These are phyloP conservation scores for Leptocoma aspasia DNA, from an alignment of 2,113 vertebrate genomes.

Conservation along the genomic window DNA sequence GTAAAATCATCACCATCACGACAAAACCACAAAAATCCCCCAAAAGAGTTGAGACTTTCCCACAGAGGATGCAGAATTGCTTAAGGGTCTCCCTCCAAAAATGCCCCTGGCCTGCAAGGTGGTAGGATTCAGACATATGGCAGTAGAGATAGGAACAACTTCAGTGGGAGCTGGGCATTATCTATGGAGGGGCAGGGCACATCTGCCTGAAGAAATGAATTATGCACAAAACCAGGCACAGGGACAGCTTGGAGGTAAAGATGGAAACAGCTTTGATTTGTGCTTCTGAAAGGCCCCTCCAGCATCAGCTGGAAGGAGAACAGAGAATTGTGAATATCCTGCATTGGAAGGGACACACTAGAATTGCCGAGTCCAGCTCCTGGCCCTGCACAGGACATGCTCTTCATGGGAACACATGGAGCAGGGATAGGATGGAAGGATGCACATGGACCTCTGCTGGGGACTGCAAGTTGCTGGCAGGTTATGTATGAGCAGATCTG, in stretches of 20 bases:
- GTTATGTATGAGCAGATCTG: rapidly evolving
- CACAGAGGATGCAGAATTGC: background rate
- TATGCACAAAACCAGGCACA: background rate
- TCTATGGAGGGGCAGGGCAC: background rate
- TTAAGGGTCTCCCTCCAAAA: background rate
- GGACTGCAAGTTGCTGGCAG: background rate
- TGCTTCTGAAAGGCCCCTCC: background rate
- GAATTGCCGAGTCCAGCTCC: background rate
- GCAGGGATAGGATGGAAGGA: background rate
- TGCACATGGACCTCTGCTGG: background rate
- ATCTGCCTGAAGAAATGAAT: background rate
- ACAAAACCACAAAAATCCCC: background rate
- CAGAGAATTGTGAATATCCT: background rate
- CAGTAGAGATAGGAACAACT: background rate
- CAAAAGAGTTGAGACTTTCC: background rate
- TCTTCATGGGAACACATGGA: background rate
- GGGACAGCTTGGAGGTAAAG: background rate
- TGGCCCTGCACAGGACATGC: background rate
- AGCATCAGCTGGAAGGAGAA: background rate
- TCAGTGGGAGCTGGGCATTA: background rate
- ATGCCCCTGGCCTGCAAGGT: background rate
- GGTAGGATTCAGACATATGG: background rate
- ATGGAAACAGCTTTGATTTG: background rate
- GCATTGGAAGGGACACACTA: background rate
- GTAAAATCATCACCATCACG: background rate